Percentiles rank a stretch among this genome's conserved stretches.
Evolutionary conservation across 2,797 vertebrate genomes (phyloP).

Genomic region (Pseudopleuronectes americanus): DNA sequence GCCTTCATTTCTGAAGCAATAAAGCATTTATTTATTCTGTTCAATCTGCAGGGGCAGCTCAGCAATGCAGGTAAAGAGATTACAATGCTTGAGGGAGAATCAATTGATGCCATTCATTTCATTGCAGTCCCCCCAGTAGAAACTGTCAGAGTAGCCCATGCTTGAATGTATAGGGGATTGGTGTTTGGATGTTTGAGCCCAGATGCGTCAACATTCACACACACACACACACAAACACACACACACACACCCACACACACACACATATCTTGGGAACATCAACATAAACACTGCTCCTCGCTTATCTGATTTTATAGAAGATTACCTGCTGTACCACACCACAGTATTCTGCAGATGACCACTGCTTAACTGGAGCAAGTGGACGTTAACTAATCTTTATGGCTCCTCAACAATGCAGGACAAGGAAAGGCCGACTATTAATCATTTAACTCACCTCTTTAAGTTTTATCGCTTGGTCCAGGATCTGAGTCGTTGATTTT

Average conservation of each 20-base stretch:
- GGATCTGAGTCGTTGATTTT: conserved; percentile 5
- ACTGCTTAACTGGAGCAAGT: conserved; percentile 11
- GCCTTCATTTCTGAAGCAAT: conserved; percentile 73
- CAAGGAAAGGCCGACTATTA: neutral
- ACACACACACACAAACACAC: neutral
- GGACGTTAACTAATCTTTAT: conserved; percentile 15
- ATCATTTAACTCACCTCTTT: conserved; percentile 17
- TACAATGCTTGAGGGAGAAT: conserved; percentile 80
- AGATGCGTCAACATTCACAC: conserved; percentile 46
- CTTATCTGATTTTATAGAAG: conserved; percentile 29
- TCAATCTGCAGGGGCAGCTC: conserved; percentile 71
- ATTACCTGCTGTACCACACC: conserved; percentile 7
- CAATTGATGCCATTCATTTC: conserved; percentile 77
- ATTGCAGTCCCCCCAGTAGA: conserved; percentile 44
- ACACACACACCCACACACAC: conserved; percentile 5
- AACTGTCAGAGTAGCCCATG: conserved; percentile 61
- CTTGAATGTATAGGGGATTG: conserved; percentile 46
- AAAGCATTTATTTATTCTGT: conserved; percentile 79
- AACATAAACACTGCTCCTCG: conserved; percentile 15
- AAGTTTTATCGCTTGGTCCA: conserved; percentile 4
- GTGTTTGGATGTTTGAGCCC: conserved; percentile 40
- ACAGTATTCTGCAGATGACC: conserved; percentile 16
- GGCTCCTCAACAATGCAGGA: conserved; percentile 2
- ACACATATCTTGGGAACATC: conserved; percentile 12
- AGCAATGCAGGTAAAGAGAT: conserved; percentile 79